Percentiles rank a stretch among this genome's conserved stretches.
These are phyloP conservation scores for Acanthosepion pharaonis DNA, from an alignment of 2,888 invertebrate genomes.

Conservation along the genomic window DNA sequence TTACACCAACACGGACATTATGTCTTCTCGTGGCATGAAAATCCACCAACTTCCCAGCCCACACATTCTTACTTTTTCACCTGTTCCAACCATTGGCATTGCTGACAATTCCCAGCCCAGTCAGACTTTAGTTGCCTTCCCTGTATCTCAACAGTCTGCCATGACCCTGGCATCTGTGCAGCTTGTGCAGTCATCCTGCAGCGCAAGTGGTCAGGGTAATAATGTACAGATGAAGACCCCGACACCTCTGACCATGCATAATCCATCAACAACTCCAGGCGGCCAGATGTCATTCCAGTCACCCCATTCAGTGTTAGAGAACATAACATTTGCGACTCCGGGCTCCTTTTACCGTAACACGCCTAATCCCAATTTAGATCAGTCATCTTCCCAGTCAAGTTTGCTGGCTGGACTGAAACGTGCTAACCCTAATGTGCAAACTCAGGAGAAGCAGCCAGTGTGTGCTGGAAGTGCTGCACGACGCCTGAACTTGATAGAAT, in stretches of 20 bases:
- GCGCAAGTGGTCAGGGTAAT: neutral
- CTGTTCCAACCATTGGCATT: neutral
- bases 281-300: neutral
- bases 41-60: constrained; percentile 41
- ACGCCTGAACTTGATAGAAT: constrained; percentile 43
- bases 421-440: neutral
- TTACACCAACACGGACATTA: constrained; percentile 1
- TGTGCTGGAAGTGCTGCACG: constrained; percentile 38
- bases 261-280: neutral
- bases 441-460: neutral
- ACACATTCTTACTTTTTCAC: neutral
- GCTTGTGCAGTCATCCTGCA: constrained; percentile 23
- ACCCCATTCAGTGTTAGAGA: neutral
- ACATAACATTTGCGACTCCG: neutral
- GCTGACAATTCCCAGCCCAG: neutral
- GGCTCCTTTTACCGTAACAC: constrained; percentile 23
- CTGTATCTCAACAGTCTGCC: neutral
- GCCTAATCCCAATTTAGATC: neutral
- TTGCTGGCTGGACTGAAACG: constrained; percentile 24
- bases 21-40: neutral
- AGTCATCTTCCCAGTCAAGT: neutral
- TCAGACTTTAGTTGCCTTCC: constrained; percentile 35
- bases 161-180: constrained; percentile 35
- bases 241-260: neutral
- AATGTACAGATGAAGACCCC: constrained; percentile 38